Base-by-base conservation (phyloP, 2,797 vertebrate genomes). In the Chelon auratus region DNA sequence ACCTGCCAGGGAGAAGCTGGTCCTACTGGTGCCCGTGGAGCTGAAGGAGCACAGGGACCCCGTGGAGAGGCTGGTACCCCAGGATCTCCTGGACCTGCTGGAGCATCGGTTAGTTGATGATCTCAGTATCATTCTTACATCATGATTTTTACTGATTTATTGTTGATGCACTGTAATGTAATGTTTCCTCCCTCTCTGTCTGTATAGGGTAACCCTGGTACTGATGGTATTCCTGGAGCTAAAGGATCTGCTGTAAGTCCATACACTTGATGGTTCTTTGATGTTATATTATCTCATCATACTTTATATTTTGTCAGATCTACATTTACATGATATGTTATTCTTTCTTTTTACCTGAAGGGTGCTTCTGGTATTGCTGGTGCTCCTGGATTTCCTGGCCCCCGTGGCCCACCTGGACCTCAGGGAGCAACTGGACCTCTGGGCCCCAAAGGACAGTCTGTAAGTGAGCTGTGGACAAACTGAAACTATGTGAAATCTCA, bases 321-420 rank as follows among this genome's bases (percentile, higher is more conserved):
- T 5, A 13, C 40, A 20, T 70, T 72, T 22, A 30, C 59, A 48
- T 83, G 5, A 85, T 10, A n/a, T 62, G 43, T 36, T 14, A 5
- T 42, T 72, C 1, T 57, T 3, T 63, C 26, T 77, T 43, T 80
- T 40, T 68, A 37, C 42, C 15, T 82, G 0, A 73, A 99, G 97
- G 97, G 97, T 12, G 96, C 64, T 84, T 61, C 97, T 54, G 97
- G 97, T 78, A 99, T 99, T 89, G 96, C 97, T 77, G 97, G 97
- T n/a, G 97, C 97, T 71, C 97, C 97, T 55, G 97, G 97, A 73
- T 99, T 99, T 87, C 97, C 97, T 1, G 97, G 97, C 0, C 97
- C 97, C 55, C 97, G 97, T 65, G 97, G 97, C 26, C 97, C 97
- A 13, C 97, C 97, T 5, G 97, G 97, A 74, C 97, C 97, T 66